Conservation (phyloP, 2,797 vertebrate species). For the Phalloptychus januarius region DNA sequence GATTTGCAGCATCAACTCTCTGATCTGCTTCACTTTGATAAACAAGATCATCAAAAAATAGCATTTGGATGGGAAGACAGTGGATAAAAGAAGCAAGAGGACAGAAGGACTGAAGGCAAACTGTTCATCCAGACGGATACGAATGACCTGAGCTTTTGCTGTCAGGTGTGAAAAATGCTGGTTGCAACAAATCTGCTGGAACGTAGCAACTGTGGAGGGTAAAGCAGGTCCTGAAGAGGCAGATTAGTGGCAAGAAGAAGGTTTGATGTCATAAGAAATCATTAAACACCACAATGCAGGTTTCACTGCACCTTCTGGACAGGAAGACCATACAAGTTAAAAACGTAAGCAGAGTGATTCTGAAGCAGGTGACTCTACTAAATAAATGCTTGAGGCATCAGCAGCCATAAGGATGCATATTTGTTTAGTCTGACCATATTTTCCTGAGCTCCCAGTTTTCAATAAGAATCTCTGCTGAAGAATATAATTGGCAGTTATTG, state of each 20-base stretch:
- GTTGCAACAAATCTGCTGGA: not conserved
- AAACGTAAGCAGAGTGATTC: too few relatives aligned
- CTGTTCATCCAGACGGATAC: not conserved
- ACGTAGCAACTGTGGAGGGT: not conserved
- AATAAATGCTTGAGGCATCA: not conserved
- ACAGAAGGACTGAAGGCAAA: constrained; percentile 1
- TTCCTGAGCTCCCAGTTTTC: not conserved
- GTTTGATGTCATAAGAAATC: not conserved
- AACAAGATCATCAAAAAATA: not conserved
- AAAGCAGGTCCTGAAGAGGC: not conserved
- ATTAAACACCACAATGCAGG: not conserved
- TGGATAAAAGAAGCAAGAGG: not conserved
- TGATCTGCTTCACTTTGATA: not conserved
- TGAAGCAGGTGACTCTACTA: not conserved
- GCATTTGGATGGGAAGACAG: not conserved
- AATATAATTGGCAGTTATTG: not conserved
- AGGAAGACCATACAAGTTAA: not conserved
- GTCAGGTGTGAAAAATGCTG: not conserved
- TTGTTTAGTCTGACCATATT: not conserved
- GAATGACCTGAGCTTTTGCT: not conserved
- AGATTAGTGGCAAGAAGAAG: not conserved
- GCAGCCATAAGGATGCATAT: not conserved
- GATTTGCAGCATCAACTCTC: not conserved
- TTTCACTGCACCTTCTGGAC: not conserved
- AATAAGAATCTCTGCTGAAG: not conserved